phyloP scores from a whole-genome alignment of 2,113 vertebrate genomes.

The Clarias batrachus region DNA sequence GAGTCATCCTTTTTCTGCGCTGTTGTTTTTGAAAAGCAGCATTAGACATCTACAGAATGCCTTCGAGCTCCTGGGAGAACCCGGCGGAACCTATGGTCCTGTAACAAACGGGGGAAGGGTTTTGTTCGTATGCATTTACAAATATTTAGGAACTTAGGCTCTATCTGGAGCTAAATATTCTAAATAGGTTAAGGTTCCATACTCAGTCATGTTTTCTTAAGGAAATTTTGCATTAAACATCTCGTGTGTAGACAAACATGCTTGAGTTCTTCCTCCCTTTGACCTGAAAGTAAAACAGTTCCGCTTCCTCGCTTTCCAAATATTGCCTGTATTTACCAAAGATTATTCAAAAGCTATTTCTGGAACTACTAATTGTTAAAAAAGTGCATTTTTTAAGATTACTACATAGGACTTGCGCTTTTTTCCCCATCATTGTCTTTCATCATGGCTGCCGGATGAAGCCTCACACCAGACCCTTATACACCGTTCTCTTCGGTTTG shows the following conservation, averaged over 20 bases:
- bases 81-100: slow-evolving; percentile 50
- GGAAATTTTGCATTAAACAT: slow-evolving; percentile 9
- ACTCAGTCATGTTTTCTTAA: slow-evolving; percentile 40
- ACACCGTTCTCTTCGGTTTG: slow-evolving; percentile 51
- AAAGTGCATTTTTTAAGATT: neutral
- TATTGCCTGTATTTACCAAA: slow-evolving; percentile 1
- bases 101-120: slow-evolving; percentile 21
- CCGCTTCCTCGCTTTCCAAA: neutral
- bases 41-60: slow-evolving; percentile 81
- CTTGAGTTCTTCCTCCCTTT: slow-evolving; percentile 18
- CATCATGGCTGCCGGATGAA: slow-evolving; percentile 14
- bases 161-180: neutral
- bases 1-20: slow-evolving; percentile 80
- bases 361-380: neutral
- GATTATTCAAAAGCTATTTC: neutral
- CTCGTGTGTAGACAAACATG: neutral
- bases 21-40: slow-evolving; percentile 81
- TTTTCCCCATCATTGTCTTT: slow-evolving; percentile 26
- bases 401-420: slow-evolving; percentile 15
- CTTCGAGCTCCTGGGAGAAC: slow-evolving; percentile 79
- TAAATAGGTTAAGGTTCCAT: slow-evolving; percentile 21
- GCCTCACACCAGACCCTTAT: slow-evolving; percentile 21
- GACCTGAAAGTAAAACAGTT: neutral
- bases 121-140: slow-evolving; percentile 34
- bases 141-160: slow-evolving; percentile 29